Evolutionary conservation across 2,113 vertebrate genomes (phyloP).

Genomic region (Labeo rohita): DNA sequence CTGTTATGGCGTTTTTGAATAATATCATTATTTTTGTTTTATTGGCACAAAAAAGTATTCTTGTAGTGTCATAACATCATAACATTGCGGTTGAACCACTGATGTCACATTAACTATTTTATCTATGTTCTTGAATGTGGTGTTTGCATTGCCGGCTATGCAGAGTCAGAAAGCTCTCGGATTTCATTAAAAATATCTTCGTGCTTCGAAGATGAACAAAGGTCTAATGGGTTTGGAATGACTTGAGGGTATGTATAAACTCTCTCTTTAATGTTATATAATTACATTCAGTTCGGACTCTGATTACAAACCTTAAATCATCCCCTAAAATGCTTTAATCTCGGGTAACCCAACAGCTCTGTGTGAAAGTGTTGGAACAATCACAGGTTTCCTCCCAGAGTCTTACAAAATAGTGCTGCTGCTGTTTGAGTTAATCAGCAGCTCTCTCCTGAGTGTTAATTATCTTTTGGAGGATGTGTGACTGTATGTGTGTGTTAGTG

Average conservation of each 20-base stretch:
- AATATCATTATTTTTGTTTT: not conserved
- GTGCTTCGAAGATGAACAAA: no score
- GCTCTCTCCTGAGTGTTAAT: constrained; percentile 42
- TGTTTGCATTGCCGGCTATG: no score
- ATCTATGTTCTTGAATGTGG: no score
- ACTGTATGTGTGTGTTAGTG: not conserved
- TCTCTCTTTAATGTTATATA: not conserved
- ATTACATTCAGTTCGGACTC: not conserved
- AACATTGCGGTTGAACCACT: no score
- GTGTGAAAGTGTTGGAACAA: not conserved
- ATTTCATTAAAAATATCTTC: no score
- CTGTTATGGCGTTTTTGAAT: not conserved
- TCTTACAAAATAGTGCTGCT: not conserved
- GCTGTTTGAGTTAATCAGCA: constrained; percentile 35
- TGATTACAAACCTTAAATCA: not conserved
- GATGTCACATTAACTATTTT: no score
- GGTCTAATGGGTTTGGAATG: no score
- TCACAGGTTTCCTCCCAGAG: not conserved
- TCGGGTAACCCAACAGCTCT: not conserved
- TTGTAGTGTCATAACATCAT: no score
- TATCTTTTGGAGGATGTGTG: constrained; percentile 19
- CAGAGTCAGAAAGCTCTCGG: no score
- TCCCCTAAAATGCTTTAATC: not conserved
- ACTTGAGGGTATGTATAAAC: no score
- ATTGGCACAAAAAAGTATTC: no score